Percentiles rank a stretch among this genome's conserved stretches.
Conservation (phyloP, 2,888 invertebrate genomes). For the Ichneumoninae sp. region DNA sequence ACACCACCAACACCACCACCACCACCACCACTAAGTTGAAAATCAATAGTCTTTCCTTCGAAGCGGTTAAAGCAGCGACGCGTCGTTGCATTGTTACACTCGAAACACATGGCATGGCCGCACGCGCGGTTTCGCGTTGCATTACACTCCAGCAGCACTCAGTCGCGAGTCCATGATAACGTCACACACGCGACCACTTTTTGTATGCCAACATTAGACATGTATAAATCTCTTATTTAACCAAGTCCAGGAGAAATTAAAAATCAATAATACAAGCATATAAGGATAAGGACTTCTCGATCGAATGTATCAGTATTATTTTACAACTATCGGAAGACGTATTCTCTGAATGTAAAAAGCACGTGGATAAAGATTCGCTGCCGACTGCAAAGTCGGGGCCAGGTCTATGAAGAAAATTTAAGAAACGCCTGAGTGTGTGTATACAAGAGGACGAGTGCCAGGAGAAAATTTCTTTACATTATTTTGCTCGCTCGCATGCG, state of each 20-base stretch:
- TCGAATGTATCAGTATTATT: neutral
- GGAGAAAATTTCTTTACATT: slow-evolving; percentile 48
- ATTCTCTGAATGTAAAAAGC: neutral
- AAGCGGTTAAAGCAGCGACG: slow-evolving; percentile 58
- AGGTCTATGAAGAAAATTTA: neutral
- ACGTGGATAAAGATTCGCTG: neutral
- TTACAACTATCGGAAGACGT: neutral
- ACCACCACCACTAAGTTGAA: slow-evolving; percentile 40
- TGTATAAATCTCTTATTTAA: neutral
- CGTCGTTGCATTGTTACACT: slow-evolving; percentile 56
- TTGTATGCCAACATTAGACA: neutral
- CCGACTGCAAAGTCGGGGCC: neutral
- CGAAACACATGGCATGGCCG: slow-evolving; percentile 45
- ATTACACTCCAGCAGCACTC: slow-evolving; percentile 43
- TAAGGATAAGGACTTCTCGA: neutral
- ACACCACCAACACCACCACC: neutral
- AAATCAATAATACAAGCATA: neutral
- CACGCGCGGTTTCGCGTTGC: slow-evolving; percentile 50
- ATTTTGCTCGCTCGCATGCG: slow-evolving; percentile 52
- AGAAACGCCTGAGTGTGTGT: neutral
- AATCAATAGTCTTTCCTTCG: slow-evolving; percentile 63
- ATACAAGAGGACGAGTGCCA: neutral
- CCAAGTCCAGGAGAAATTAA: neutral
- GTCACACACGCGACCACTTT: slow-evolving; percentile 26
- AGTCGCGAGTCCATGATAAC: slow-evolving; percentile 46